These are phyloP conservation scores for Mirounga angustirostris DNA, from an alignment of 2,113 vertebrate genomes.

Conservation along the genomic window DNA sequence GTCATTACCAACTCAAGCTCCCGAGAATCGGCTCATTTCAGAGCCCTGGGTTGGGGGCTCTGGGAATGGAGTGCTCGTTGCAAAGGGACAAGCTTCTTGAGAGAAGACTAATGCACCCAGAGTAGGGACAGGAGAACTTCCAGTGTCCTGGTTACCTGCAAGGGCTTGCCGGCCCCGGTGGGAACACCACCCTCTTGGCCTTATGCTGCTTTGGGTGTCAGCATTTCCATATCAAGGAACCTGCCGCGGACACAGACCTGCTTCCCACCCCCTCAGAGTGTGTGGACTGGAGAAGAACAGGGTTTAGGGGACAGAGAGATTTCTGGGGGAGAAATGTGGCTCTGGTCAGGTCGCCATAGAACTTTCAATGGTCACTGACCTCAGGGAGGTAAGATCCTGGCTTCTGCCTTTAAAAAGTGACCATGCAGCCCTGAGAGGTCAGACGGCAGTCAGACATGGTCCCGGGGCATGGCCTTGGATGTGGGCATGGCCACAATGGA, in stretches of 20 bases:
- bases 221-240: background rate
- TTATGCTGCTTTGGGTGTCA: background rate
- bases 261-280: background rate
- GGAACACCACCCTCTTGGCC: fast-evolving
- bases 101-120: too few species aligned
- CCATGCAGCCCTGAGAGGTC: background rate
- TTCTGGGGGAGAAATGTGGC: background rate
- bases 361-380: background rate
- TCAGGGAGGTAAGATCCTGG: background rate
- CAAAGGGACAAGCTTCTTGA: too few species aligned
- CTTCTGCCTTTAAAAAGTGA: background rate
- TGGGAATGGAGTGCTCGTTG: background rate
- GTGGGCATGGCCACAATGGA: slow-evolving; percentile 86
- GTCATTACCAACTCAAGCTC: background rate
- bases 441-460: slow-evolving; percentile 72
- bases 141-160: background rate
- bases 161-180: background rate
- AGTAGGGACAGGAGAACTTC: fast-evolving
- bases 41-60: background rate
- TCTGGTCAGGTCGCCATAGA: background rate
- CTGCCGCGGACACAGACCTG: background rate
- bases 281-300: background rate
- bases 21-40: background rate
- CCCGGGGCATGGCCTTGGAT: background rate
- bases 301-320: background rate